Percentiles rank a stretch among this genome's conserved stretches.
Conservation (phyloP, 2,888 invertebrate species). For the Oeneis ivallda region DNA sequence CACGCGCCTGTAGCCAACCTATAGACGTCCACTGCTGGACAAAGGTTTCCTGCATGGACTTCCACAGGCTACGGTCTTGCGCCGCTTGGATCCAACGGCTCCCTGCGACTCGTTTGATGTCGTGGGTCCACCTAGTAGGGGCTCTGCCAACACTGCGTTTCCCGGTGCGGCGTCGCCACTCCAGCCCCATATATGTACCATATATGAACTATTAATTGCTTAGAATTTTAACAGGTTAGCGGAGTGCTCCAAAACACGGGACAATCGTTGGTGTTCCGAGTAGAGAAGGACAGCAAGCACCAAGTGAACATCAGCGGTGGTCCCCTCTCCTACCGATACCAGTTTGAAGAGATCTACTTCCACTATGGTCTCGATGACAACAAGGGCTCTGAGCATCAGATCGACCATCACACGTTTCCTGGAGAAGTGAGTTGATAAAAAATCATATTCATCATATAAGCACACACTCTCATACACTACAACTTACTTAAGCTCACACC, state of each 20-base stretch:
- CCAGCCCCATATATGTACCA: not conserved
- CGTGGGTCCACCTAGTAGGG: no score
- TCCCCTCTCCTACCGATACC: conserved; percentile 96
- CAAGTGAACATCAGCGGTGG: conserved; percentile 98
- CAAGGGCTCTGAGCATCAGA: conserved; percentile 97
- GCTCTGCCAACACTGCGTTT: no score
- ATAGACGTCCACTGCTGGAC: no score
- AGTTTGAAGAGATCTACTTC: conserved; percentile 97
- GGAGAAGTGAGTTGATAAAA: conserved; percentile 90
- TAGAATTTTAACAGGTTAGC: conserved; percentile 84
- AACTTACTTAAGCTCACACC: no score
- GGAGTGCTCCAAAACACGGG: conserved; percentile 96
- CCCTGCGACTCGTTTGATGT: no score
- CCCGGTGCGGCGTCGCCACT: no score
- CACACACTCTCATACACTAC: no score
- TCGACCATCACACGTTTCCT: conserved; percentile 97
- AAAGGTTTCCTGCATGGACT: no score
- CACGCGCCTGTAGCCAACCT: no score
- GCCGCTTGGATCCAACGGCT: no score
- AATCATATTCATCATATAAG: no score
- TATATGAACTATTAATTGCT: not conserved
- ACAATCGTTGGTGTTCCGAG: conserved; percentile 94
- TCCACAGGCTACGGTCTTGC: no score
- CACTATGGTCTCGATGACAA: conserved; percentile 95
- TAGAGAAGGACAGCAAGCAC: conserved; percentile 94